Evolutionary conservation across 1,140 invertebrate genomes (phyloP), one percentile per base, ranked within the genome.

Genomic region (Aphelenchoides besseyi): DNA sequence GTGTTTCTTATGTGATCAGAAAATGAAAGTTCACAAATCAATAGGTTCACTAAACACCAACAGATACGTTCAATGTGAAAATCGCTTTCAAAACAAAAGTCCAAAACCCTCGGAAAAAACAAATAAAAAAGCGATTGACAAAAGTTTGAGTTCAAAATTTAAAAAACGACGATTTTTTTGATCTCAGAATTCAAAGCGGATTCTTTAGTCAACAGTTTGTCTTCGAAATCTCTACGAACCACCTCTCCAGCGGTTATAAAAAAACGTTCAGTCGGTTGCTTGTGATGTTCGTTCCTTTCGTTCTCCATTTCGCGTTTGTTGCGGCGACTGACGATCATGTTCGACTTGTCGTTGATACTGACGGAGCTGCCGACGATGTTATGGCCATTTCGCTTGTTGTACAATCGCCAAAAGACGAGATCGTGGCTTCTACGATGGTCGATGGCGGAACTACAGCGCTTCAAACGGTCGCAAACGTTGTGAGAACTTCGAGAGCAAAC

Each of bases 341-440:
- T 41, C 69, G 70, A 54, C 41, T 77, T 29, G 67, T 79, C 23
- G 78, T 80, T 68, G 79, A 81, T 57, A 77, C 75, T 16, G 81
- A 82, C 61, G 81, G 80, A 3, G 79, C 81, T 23, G 64, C 70
- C 3, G 81, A 82, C 53, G 81, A 82, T 62, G 75, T 82, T 26
- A 32, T 80, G 32, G 81, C 79, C 9, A 82, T 82, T 53, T 80
- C 80, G 9, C 35, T 82, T 48, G 81, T 82, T 9, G 57, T 82
- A 2, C 82, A 82, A 54, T 66, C 70, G 52, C 41, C 74, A n/a
- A 75, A 70, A 9, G 74, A 84, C n/a, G 82, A 76, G 74, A 69
- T 78, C 23, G 9, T 79, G 3, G 78, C 77, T 3, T 67, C 79
- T 68, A 76, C 78, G 2, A 79, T 77, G 2, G 70, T 72, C 26